Evolutionary conservation across 1,140 invertebrate genomes (phyloP).

Genomic region (Samia ricini): DNA sequence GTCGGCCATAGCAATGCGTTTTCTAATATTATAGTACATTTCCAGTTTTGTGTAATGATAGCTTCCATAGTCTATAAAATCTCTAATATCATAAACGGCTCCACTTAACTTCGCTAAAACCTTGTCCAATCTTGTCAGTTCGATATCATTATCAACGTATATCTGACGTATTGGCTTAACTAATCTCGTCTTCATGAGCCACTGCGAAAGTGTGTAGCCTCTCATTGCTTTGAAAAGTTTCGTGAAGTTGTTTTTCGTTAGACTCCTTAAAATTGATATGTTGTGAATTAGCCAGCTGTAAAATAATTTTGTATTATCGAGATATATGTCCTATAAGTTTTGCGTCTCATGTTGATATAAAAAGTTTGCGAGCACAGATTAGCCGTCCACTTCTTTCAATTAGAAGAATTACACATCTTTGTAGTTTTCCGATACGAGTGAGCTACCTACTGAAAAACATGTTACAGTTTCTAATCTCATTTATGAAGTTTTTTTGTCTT

Average conservation of each 20-base stretch:
- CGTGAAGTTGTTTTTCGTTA: constrained; percentile 26
- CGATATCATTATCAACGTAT: constrained; percentile 18
- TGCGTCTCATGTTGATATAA: neutral
- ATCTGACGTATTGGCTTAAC: constrained; percentile 8
- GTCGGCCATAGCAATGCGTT: neutral
- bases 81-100: constrained; percentile 46
- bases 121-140: constrained; percentile 29
- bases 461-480: neutral
- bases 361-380: neutral
- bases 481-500: neutral
- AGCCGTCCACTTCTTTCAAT: neutral
- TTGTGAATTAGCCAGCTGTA: constrained; percentile 52
- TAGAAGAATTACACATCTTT: neutral
- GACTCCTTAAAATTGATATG: constrained; percentile 27
- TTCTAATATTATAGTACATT: constrained; percentile 32
- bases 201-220: constrained; percentile 31
- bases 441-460: neutral
- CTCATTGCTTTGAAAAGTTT: constrained; percentile 39
- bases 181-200: constrained; percentile 38
- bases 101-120: constrained; percentile 36
- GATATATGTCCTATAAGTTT: neutral
- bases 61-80: constrained; percentile 31
- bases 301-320: constrained; percentile 6
- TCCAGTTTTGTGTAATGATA: constrained; percentile 30
- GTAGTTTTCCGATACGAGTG: neutral